phyloP scores from a whole-genome alignment of 2,797 vertebrate species.

The Crypturellus tataupa region DNA sequence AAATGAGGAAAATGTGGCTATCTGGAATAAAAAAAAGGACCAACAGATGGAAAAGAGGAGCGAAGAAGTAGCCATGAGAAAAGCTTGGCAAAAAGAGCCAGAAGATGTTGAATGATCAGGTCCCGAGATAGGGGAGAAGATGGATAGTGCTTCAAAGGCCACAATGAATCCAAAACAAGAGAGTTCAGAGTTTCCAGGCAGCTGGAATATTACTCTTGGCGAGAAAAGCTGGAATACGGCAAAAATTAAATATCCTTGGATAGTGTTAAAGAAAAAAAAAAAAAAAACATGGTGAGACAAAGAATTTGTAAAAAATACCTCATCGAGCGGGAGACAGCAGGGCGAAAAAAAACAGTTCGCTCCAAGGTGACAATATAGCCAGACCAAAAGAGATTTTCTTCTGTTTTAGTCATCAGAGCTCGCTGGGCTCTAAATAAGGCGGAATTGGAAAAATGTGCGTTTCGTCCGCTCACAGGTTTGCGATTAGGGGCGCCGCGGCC shows the following conservation, averaged over 20 bases:
- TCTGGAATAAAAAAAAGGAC: not conserved
- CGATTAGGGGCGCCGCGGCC: not conserved
- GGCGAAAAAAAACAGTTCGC: not conserved
- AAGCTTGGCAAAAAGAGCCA: not conserved
- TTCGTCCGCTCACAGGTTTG: not conserved
- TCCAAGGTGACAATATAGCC: constrained; percentile 21
- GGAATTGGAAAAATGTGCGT: not conserved
- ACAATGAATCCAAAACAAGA: constrained; percentile 52
- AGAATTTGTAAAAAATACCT: constrained; percentile 12
- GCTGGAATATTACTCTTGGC: constrained; percentile 68
- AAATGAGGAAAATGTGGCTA: not conserved
- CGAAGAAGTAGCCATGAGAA: not conserved
- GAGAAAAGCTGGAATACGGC: not conserved
- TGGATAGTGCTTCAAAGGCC: not conserved
- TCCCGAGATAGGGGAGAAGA: constrained; percentile 19
- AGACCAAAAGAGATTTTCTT: not conserved
- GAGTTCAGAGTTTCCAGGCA: constrained; percentile 70
- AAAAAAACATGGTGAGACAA: not conserved
- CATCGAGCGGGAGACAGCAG: not conserved
- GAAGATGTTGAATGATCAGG: not conserved
- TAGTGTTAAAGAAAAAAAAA: not conserved
- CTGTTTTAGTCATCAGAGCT: not conserved
- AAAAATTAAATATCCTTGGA: constrained; percentile 51
- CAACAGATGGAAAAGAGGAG: not conserved
- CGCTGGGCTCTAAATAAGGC: not conserved